A percentile compares a stretch with the other conserved stretches of the same genome.
Conservation (phyloP, 2,888 invertebrate genomes). For the Pseudococcus longispinus region DNA sequence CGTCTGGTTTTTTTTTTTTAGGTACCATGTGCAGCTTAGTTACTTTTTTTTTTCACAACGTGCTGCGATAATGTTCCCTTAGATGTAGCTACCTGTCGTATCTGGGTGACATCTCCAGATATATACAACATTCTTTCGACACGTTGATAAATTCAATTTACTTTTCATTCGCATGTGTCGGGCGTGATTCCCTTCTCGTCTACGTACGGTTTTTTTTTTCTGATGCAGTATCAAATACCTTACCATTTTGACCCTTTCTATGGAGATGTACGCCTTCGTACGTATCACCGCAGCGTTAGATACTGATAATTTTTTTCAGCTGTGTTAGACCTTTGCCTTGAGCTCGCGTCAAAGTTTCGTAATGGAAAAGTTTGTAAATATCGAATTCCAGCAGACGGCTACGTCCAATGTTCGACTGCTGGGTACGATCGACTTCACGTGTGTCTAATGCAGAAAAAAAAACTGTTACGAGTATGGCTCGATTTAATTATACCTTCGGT, state of each 20-base stretch:
- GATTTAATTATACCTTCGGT: neutral
- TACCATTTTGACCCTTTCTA: neutral
- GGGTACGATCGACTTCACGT: neutral
- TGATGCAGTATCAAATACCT: neutral
- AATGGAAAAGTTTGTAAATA: neutral
- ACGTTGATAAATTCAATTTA: slow-evolving; percentile 31
- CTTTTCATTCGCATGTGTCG: slow-evolving; percentile 12
- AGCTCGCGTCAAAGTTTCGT: neutral
- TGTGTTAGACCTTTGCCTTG: too few species aligned
- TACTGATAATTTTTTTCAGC: neutral
- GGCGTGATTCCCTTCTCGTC: neutral
- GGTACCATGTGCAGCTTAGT: neutral
- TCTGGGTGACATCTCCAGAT: neutral
- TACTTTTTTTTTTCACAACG: neutral
- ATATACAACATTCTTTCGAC: neutral
- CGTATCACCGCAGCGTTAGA: neutral
- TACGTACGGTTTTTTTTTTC: neutral
- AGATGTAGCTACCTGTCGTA: neutral
- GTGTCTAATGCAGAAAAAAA: neutral
- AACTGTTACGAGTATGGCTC: neutral
- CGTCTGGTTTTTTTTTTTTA: neutral
- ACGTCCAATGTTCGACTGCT: neutral
- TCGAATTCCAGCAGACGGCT: neutral
- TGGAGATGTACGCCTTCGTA: neutral
- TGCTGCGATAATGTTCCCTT: neutral